Evolutionary conservation across 2,113 vertebrate genomes (phyloP).

Genomic region (Podocnemis expansa): DNA sequence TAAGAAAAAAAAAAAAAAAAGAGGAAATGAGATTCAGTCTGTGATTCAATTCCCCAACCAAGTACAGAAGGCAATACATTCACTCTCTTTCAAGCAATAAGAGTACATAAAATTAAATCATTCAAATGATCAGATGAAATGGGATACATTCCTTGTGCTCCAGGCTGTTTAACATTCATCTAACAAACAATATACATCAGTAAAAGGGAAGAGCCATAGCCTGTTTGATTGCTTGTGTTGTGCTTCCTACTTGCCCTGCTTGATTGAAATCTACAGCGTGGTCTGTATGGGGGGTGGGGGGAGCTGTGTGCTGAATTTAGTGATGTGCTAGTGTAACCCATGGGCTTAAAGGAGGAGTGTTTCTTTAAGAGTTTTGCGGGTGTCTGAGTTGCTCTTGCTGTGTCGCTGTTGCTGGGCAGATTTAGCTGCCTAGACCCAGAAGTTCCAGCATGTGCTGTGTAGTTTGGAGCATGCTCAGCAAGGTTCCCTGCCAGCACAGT

Average conservation of each 20-base stretch:
- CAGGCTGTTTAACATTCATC: background rate
- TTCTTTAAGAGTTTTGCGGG: too few species aligned
- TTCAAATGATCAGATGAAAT: background rate
- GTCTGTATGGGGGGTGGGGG: background rate
- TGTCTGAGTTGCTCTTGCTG: too few species aligned
- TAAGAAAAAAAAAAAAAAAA: background rate
- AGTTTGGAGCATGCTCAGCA: too few species aligned
- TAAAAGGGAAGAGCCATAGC: background rate
- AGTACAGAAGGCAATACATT: background rate
- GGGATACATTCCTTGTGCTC: background rate
- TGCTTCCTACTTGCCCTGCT: background rate
- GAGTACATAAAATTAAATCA: background rate
- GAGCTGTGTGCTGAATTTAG: background rate
- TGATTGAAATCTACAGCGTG: background rate
- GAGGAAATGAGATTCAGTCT: background rate
- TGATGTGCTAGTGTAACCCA: background rate
- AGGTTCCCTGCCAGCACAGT: too few species aligned
- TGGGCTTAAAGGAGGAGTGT: too few species aligned
- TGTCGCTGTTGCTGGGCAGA: too few species aligned
- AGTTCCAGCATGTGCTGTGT: too few species aligned
- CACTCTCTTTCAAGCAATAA: background rate
- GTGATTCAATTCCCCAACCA: background rate
- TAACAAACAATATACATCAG: background rate
- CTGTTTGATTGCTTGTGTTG: background rate
- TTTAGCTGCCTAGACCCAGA: too few species aligned